Conservation (phyloP, 1,140 invertebrate species). For the Propsilocerus akamusi region DNA sequence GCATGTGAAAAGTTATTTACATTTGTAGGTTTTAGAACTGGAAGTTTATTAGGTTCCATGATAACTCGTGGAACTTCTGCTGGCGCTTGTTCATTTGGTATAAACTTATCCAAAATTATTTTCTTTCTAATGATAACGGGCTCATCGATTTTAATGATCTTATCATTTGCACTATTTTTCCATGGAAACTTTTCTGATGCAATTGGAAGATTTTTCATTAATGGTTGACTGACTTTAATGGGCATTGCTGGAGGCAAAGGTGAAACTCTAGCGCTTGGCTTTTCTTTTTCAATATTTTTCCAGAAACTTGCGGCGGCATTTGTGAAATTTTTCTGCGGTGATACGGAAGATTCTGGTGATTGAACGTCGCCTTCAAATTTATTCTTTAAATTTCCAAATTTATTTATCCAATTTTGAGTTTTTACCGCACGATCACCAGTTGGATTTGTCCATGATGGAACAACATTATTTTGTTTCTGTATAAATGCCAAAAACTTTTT, state of each 20-base stretch:
- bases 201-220: background rate
- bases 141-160: background rate
- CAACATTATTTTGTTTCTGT: slow-evolving; percentile 41
- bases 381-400: slow-evolving; percentile 73
- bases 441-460: slow-evolving; percentile 16
- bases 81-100: background rate
- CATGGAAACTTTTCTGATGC: background rate
- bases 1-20: slow-evolving; percentile 52
- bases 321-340: slow-evolving; percentile 16
- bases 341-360: slow-evolving; percentile 10
- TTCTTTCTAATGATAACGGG: background rate
- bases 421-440: slow-evolving; percentile 9
- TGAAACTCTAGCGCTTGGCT: background rate
- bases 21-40: slow-evolving; percentile 30
- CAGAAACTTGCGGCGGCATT: slow-evolving; percentile 15
- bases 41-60: background rate
- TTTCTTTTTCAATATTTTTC: slow-evolving; percentile 2
- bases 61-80: background rate
- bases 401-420: slow-evolving; percentile 47
- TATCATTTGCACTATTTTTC: background rate
- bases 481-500: slow-evolving; percentile 67
- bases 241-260: slow-evolving; percentile 8
- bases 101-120: background rate
- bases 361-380: slow-evolving; percentile 51
- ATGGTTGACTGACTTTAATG: background rate